Evolutionary conservation across 1,140 invertebrate genomes (phyloP), one percentile per base, ranked within the genome.

Genomic region (Andrena cerasifolii): DNA sequence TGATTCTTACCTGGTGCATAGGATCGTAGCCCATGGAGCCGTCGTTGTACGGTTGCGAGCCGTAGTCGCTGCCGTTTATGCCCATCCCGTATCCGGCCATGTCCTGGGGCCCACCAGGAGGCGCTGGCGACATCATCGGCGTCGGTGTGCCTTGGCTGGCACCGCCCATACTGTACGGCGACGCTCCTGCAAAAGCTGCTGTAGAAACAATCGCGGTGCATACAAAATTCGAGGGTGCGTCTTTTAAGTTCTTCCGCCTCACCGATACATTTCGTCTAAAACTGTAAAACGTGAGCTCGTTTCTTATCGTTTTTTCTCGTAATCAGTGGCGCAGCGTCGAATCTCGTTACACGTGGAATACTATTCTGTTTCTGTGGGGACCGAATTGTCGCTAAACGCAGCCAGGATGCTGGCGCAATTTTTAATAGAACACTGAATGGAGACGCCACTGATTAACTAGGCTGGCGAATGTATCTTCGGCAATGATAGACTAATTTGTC

Each of bases 81-180:
- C 96, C 96, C 94, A 98, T 96, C 78, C 96, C 95, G 92, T 98
- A 98, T 43, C 96, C 96, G 94, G 98, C 97, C 85, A 96, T 96
- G 91, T 98, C 97, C 91, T 97, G 96, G 2, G 93, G 91, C 61
- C 92, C 93, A 53, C 93, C 92, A 79, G 96, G 95, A 49, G 97
- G 97, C 87, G 97, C 97, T 80, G 97, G 97, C 73, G 97, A 98
- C 96, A 98, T 97, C 96, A 98, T 97, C 54, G 97, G 97, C 85
- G 97, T 98, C 66, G 97, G 96, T 65, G 97, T 97, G 82, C 97
- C 97, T 87, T 96, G 96, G 72, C 96, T 95, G 74, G 96, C 95
- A 80, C 95, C 94, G 82, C 96, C 96, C 96, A 98, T 96, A 86
- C 96, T 97, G 94, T 98, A 98, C 67, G 97, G 97, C 78, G 97